A percentile compares a stretch with the other conserved stretches of the same genome.
These are phyloP conservation scores for Neolamprologus variostigma DNA, from an alignment of 2,113 vertebrate species.

Conservation along the genomic window DNA sequence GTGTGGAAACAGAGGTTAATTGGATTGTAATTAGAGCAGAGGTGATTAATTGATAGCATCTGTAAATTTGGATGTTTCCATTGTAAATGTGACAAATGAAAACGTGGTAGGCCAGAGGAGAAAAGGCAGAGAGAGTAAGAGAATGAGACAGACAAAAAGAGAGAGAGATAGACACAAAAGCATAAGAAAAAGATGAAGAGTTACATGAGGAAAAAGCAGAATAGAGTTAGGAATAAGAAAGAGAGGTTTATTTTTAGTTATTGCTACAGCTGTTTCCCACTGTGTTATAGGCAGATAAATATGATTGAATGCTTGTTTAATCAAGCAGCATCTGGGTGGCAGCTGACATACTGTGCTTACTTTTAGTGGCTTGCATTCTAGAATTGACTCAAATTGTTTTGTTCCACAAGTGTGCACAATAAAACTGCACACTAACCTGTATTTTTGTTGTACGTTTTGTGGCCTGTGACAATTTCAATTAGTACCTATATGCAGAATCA, in stretches of 20 bases:
- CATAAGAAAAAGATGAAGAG: background rate
- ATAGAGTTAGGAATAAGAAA: background rate
- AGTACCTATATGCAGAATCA: background rate
- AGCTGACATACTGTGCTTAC: background rate
- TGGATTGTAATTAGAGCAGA: constrained; percentile 76
- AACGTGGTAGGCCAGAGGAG: constrained; percentile 46
- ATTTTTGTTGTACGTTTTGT: background rate
- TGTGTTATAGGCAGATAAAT: background rate
- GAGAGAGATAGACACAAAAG: background rate
- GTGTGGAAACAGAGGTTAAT: constrained; percentile 72
- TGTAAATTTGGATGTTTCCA: constrained; percentile 76
- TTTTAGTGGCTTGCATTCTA: background rate
- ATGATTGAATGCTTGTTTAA: background rate
- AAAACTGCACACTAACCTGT: background rate
- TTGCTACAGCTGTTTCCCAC: background rate
- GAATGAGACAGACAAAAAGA: background rate
- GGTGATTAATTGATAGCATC: constrained; percentile 78
- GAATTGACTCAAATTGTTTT: background rate
- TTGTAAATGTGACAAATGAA: constrained; percentile 76
- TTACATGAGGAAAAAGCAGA: background rate
- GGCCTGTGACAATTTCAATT: background rate
- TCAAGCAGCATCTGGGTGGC: background rate
- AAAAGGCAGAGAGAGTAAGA: constrained; percentile 34
- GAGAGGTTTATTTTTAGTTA: constrained; percentile 9
- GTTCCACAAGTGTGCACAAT: background rate